These are phyloP conservation scores for Cygnus olor DNA, from an alignment of 2,797 vertebrate genomes.

Conservation along the genomic window DNA sequence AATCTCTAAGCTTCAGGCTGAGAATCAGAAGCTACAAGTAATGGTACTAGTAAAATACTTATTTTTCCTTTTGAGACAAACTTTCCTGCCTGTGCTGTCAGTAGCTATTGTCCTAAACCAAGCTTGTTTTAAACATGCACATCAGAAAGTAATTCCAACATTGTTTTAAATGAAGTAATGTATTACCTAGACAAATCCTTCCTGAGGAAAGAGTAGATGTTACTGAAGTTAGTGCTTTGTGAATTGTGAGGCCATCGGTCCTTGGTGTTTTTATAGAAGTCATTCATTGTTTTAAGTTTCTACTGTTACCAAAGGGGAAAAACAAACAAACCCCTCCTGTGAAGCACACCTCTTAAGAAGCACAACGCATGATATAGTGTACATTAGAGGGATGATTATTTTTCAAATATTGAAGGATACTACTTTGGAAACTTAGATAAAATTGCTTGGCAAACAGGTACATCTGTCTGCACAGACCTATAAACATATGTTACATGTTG, in stretches of 20 bases:
- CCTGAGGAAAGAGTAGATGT: background rate
- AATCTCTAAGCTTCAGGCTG: slow-evolving; percentile 85
- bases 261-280: background rate
- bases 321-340: background rate
- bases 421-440: background rate
- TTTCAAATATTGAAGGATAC: background rate
- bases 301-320: background rate
- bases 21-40: slow-evolving; percentile 86
- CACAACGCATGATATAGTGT: rapidly evolving
- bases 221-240: too few species aligned
- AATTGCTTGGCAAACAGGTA: background rate
- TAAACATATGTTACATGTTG: background rate
- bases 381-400: rapidly evolving
- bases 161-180: rapidly evolving
- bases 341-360: background rate
- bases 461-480: background rate
- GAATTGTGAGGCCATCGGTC: background rate
- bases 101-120: background rate
- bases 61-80: background rate
- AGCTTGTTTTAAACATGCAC: background rate
- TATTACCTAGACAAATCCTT: background rate
- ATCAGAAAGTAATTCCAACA: background rate
- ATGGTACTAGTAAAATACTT: slow-evolving; percentile 78
- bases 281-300: background rate
- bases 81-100: background rate